Conservation (phyloP, 1,140 invertebrate species). For the Pseudomyrmex pallidus region DNA sequence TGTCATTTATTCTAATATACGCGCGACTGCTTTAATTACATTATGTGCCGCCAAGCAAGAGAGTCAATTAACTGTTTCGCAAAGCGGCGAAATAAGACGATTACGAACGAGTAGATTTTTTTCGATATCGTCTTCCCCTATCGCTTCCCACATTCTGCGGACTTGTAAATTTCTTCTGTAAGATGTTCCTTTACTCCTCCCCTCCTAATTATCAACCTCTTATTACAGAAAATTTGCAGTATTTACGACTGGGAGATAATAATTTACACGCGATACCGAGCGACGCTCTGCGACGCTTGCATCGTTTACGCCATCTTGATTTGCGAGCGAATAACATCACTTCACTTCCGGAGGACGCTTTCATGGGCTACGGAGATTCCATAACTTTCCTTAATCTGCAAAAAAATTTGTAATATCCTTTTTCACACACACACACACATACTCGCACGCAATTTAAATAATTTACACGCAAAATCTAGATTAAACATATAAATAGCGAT, state of each 20-base stretch:
- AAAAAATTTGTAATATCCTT: slow-evolving; percentile 93
- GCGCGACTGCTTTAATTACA: background rate
- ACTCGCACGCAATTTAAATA: background rate
- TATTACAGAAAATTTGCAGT: slow-evolving; percentile 93
- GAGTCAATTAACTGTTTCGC: background rate
- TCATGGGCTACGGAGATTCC: slow-evolving; percentile 95
- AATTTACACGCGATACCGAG: slow-evolving; percentile 93
- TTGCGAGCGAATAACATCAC: slow-evolving; percentile 95
- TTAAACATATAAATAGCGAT: no score
- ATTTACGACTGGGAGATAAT: slow-evolving; percentile 94
- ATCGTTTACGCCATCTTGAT: slow-evolving; percentile 94
- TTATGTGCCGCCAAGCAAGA: background rate
- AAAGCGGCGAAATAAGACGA: background rate
- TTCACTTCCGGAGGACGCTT: slow-evolving; percentile 92
- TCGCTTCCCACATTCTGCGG: no score
- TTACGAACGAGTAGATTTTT: slow-evolving; percentile 6
- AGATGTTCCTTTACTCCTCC: background rate
- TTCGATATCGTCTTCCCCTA: no score
- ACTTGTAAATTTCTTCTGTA: no score
- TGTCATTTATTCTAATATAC: background rate
- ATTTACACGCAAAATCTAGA: background rate
- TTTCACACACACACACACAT: slow-evolving; percentile 15
- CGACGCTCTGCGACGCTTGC: slow-evolving; percentile 91
- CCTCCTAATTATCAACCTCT: background rate
- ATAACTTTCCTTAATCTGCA: slow-evolving; percentile 96